Evolutionary conservation across 2,797 vertebrate species (phyloP).

Genomic region (Enteromius fasciolatus): DNA sequence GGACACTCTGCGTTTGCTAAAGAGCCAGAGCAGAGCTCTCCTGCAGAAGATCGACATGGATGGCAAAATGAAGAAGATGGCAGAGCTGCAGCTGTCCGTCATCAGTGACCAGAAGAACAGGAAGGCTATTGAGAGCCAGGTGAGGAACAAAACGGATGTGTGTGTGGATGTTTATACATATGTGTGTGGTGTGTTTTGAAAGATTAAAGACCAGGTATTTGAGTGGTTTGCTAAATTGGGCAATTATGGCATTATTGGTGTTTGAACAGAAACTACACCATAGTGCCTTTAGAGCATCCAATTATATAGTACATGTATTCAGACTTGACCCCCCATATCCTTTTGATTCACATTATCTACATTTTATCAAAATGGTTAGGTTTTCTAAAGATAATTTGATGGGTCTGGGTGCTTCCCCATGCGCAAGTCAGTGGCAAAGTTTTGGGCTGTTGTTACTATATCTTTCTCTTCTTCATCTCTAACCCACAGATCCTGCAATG

Average conservation of each 20-base stretch:
- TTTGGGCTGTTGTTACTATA: neutral
- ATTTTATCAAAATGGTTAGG: neutral
- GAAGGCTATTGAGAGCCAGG: constrained; percentile 92
- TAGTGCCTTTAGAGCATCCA: neutral
- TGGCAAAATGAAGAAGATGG: constrained; percentile 96
- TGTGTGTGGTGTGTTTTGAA: constrained; percentile 7
- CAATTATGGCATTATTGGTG: constrained; percentile 45
- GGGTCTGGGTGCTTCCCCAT: neutral
- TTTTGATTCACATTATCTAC: neutral
- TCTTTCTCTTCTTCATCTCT: constrained; percentile 1
- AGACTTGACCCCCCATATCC: neutral
- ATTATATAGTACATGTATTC: neutral
- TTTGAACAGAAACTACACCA: constrained; percentile 31
- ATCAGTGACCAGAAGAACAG: constrained; percentile 89
- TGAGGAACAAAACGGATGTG: constrained; percentile 59
- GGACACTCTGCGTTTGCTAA: constrained; percentile 86
- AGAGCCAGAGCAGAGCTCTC: constrained; percentile 82
- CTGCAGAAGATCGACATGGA: constrained; percentile 93
- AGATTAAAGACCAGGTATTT: constrained; percentile 50
- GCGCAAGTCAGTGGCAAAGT: neutral
- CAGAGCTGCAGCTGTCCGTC: constrained; percentile 89
- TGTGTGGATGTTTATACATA: constrained; percentile 18
- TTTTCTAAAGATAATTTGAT: neutral
- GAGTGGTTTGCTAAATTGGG: constrained; percentile 49
- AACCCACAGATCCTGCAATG: constrained; percentile 89